phyloP scores from a whole-genome alignment of 2,888 invertebrate species.

The Hirtodrosophila duncani region DNA sequence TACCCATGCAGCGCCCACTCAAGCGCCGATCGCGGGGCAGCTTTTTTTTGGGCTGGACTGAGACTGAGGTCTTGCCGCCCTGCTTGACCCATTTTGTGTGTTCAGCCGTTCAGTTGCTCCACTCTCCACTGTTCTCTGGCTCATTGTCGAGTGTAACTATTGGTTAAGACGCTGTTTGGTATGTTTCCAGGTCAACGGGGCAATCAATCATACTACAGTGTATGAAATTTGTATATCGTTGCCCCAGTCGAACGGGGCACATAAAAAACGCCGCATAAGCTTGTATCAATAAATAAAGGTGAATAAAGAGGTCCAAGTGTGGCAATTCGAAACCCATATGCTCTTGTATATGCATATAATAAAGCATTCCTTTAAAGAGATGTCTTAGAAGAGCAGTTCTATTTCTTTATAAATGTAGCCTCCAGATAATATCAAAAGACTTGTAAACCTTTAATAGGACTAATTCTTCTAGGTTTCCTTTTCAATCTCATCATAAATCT shows the following conservation, averaged over 20 bases:
- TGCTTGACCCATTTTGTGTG: constrained; percentile 62
- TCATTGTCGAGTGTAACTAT: constrained; percentile 73
- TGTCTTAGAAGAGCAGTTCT: too few relatives aligned
- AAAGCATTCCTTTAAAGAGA: too few relatives aligned
- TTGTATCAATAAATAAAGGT: constrained; percentile 40
- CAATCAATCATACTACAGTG: constrained; percentile 74
- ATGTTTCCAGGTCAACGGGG: constrained; percentile 73
- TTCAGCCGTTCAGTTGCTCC: constrained; percentile 13
- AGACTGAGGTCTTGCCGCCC: constrained; percentile 59
- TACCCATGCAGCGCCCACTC: constrained; percentile 63
- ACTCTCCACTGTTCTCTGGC: constrained; percentile 45
- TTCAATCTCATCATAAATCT: too few relatives aligned
- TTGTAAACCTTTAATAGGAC: too few relatives aligned
- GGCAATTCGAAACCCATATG: constrained; percentile 9
- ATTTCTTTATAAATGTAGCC: too few relatives aligned
- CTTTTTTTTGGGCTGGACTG: constrained; percentile 28
- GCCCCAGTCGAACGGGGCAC: constrained; percentile 41
- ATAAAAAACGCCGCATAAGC: constrained; percentile 28
- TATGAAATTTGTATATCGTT: constrained; percentile 63
- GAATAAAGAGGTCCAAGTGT: constrained; percentile 1
- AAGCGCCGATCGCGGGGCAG: constrained; percentile 25
- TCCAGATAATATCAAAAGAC: too few relatives aligned
- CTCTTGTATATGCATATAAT: constrained; percentile 1
- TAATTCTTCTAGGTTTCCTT: too few relatives aligned
- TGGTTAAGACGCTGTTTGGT: constrained; percentile 54